These are phyloP conservation scores for Hypothenemus hampei DNA, from an alignment of 1,140 invertebrate genomes.

Conservation along the genomic window DNA sequence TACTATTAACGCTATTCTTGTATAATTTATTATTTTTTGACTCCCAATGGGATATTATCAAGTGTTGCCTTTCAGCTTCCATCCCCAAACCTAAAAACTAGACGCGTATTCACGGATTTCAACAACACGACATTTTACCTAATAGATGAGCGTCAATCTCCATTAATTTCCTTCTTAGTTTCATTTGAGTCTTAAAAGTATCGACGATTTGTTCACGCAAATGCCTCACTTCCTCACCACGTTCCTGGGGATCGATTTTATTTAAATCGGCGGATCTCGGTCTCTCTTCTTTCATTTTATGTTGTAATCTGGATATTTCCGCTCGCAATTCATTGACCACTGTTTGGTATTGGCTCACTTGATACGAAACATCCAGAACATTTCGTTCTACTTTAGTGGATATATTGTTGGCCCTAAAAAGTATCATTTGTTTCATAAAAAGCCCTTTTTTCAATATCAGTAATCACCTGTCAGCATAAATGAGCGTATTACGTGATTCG, in stretches of 20 bases:
- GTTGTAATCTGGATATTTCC: constrained; percentile 75
- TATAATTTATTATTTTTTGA: constrained; percentile 72
- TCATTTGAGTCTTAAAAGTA: constrained; percentile 88
- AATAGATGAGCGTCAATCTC: constrained; percentile 81
- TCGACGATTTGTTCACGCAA: constrained; percentile 78
- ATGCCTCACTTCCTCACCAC: constrained; percentile 59
- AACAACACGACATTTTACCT: constrained; percentile 1
- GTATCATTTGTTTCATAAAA: too few relatives aligned
- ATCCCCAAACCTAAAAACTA: constrained; percentile 60
- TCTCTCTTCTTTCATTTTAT: constrained; percentile 70
- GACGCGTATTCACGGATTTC: too few relatives aligned
- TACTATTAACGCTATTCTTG: constrained; percentile 52
- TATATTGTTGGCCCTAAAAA: constrained; percentile 76
- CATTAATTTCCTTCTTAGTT: constrained; percentile 73
- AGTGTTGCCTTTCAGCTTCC: constrained; percentile 79
- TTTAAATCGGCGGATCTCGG: constrained; percentile 48
- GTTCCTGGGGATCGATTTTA: constrained; percentile 37
- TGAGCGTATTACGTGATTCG: constrained; percentile 79
- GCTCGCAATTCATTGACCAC: constrained; percentile 77
- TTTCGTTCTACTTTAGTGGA: constrained; percentile 73
- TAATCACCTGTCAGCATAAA: constrained; percentile 72
- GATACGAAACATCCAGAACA: constrained; percentile 74
- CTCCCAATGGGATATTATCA: constrained; percentile 83
- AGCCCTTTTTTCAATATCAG: background rate
- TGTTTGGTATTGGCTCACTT: constrained; percentile 76